Evolutionary conservation across 2,113 vertebrate species (phyloP).

Genomic region (Brevimyrus niger): DNA sequence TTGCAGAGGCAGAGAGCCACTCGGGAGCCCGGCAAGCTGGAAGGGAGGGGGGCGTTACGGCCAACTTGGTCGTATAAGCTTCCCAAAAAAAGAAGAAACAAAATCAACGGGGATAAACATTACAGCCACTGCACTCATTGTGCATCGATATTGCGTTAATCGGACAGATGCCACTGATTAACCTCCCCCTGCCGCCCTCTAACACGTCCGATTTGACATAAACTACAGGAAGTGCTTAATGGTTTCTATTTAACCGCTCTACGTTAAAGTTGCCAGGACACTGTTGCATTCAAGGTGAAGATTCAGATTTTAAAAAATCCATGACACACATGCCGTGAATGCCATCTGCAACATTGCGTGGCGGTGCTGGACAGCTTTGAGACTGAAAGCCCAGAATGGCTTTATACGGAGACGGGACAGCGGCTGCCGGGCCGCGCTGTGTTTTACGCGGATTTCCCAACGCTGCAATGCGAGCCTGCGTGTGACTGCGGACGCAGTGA

Average conservation of each 20-base stretch:
- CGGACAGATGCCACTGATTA: neutral
- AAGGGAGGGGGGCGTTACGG: conserved; percentile 5
- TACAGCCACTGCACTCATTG: neutral
- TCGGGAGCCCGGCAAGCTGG: neutral
- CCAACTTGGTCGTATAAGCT: neutral
- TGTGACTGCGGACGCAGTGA: conserved; percentile 4
- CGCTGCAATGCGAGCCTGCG: conserved; percentile 15
- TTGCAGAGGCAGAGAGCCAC: conserved; percentile 14
- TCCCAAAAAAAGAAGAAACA: neutral
- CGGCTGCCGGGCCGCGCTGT: neutral
- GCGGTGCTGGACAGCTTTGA: neutral
- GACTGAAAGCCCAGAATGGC: neutral
- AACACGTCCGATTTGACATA: no score
- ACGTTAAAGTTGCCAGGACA: conserved; percentile 31
- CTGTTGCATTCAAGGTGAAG: conserved; percentile 45
- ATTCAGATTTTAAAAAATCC: neutral
- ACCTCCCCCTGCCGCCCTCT: neutral
- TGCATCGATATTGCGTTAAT: neutral
- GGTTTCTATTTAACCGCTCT: neutral
- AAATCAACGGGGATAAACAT: neutral
- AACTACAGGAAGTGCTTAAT: conserved; percentile 7
- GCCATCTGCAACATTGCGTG: neutral
- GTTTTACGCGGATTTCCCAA: neutral
- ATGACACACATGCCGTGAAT: neutral
- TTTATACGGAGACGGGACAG: neutral